Base-by-base conservation (phyloP, 1,140 invertebrate species). In the Euwallacea fornicatus region DNA sequence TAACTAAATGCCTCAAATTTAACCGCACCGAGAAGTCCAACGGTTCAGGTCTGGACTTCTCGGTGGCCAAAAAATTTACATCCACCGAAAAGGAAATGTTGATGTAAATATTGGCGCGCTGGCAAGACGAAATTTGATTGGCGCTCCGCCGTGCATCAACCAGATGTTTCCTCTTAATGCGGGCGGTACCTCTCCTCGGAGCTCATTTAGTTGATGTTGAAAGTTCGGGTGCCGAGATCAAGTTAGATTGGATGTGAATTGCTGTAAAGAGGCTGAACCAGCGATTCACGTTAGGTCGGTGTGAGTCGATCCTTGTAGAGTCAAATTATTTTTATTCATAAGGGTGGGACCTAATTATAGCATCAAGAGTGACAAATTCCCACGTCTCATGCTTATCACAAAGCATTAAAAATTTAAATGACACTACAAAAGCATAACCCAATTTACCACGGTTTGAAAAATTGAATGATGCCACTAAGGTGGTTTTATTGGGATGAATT, bases 241-340 rank as follows among this genome's bases (percentile, higher is more conserved):
- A n/a, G n/a, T n/a, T n/a, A 60, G 69, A 56, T 9, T 59, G 75
- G 0, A 72, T 42, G 33, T 47, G 67, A 42, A 46, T 76, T 6
- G 16, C 58, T 16, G 46, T 54, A 74, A 72, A 74, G 93, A 96
- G 83, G 93, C 94, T 0, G 94, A 97, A 82, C 86, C 90, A 11
- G 93, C 92, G 16, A 80, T 94, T 33, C 95, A 91, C 86, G 90
- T 33, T 33, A 33, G 21, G 21, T 33, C 21, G 21, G 21, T 33
- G 21, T 33, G 21, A 1, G 21, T 33, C 4, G 1, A 4, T 50
- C 2, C 7, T 50, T 50, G 46, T 50, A 50, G 11, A 46, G 0
- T 50, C 46, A 33, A 4, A 33, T 33, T 33, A 33, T 33, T 33
- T 53, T 53, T 53, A 6, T 15, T 53, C 11, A 53, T 53, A 53